Base-by-base conservation (phyloP, 2,113 vertebrate genomes). In the Cyprinus carpio region DNA sequence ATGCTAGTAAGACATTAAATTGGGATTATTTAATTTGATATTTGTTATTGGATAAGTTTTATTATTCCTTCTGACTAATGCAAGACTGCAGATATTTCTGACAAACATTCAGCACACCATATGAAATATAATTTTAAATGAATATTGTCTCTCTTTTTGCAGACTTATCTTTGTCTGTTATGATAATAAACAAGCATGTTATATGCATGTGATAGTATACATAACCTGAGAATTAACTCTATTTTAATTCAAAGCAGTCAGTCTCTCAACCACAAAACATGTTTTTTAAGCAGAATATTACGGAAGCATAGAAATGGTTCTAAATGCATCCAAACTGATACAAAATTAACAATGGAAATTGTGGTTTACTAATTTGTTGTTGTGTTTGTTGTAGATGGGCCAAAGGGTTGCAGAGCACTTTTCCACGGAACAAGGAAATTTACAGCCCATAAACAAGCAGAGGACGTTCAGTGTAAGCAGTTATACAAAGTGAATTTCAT, bases 401-500 rank as follows among this genome's bases (percentile, higher is more conserved):
- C 86, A 23, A 74, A 71, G 74, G 3, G 18, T 72, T 37, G 72
- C 82, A 6, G 75, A 75, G 78, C 64, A 58, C 12, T 3, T 71
- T 56, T 56, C 74, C 31, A 20, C 12, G 20, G 84, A 90, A 84
- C 82, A 82, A 62, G 64, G 71, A 4, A 84, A 76, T 72, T 71
- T 77, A 49, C 82, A 82, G 4, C 29, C 69, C 37, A 81, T 58
- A 23, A 88, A 77, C 79, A 79, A 83, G 76, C 84, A 89, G 75
- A 89, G 87, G 72, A 88, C 84, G 27, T 90, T 90, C 83, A 90
- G 87, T 69, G 89, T 90, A 86, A 90, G 89, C 71, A 51, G 15
- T 64, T 11, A 2, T 62, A 15, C 34, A 23, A 34, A 40, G 49
- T 13, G 5, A 29, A 15, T 65, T 69, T 72, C 1, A 72, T 79